Evolutionary conservation across 2,888 invertebrate species (phyloP), one percentile per base, ranked within the genome.

Genomic region (Pseudanteris insignis): DNA sequence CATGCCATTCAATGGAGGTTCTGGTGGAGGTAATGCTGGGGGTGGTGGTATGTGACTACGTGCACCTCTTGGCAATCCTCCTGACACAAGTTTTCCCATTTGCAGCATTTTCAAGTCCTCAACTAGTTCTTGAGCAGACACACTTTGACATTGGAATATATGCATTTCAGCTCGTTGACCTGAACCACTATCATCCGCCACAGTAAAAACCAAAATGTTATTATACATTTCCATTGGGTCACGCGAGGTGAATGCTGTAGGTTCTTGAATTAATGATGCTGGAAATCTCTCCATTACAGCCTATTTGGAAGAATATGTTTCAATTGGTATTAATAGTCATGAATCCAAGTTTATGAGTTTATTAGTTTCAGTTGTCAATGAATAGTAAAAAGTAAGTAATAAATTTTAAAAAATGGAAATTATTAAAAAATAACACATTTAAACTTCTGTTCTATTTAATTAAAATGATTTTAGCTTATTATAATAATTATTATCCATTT

Each of bases 181-280:
- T 29, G 84, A 84, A 62, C 85, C 86, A 33, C 84, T 81, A 72
- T 84, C 89, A 63, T 87, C 92, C 3, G 89, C 88, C 63, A 98
- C 96, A 68, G 96, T 94, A 83, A 99, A 99, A 21, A 99, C 92
- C 74, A 99, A 85, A 77, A 99, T 94, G 82, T 99, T 99, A 84
- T 98, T 98, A 85, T 98, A 99, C 77, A 96, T 89, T 82, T 99
- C 98, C 81, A 94, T 92, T 2, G 94, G 93, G 81, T 97, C 96
- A 43, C 92, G 90, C 62, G 94, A 95, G 40, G 94, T 94, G 81
- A 96, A 96, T n/a, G 98, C 96, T 5, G 97, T 97, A 1, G 98
- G 98, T 66, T 96, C 93, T 79, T 93, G 91, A 67, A 99, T 94
- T 75, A 94, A 85, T 37, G 91, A 86, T 25, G 94, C 90, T 0